phyloP scores from a whole-genome alignment of 2,797 vertebrate genomes.

The Diceros bicornis region DNA sequence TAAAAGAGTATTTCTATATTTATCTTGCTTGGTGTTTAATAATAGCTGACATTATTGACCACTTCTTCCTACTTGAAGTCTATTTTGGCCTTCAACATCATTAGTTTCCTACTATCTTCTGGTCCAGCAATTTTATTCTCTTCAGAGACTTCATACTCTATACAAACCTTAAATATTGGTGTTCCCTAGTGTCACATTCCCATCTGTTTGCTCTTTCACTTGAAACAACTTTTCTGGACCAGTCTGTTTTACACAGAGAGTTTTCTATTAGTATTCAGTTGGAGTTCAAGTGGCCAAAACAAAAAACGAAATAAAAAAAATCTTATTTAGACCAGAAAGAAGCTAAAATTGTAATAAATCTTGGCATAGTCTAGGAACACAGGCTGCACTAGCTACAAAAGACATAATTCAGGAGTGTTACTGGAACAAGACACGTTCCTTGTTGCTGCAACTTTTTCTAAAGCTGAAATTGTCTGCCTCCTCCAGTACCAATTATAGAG shows the following conservation, averaged over 20 bases:
- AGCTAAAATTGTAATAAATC: background rate
- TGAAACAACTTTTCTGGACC: background rate
- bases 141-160: background rate
- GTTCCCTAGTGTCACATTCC: background rate
- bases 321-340: background rate
- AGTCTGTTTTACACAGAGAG: background rate
- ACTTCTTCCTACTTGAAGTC: background rate
- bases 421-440: background rate
- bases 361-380: background rate
- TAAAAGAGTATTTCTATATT: background rate
- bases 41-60: background rate
- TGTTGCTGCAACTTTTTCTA: background rate
- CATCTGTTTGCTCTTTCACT: background rate
- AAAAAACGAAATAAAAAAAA: background rate
- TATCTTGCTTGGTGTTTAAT: background rate
- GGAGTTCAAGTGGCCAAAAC: slow-evolving; percentile 33
- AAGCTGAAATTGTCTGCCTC: background rate
- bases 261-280: background rate
- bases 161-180: background rate
- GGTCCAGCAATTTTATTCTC: background rate
- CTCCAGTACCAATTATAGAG: background rate
- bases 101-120: background rate
- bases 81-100: background rate
- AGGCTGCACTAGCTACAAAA: background rate
- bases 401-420: background rate